Evolutionary conservation across 2,113 vertebrate genomes (phyloP), one percentile per base, ranked within the genome.

Genomic region (Macroglossus sobrinus): DNA sequence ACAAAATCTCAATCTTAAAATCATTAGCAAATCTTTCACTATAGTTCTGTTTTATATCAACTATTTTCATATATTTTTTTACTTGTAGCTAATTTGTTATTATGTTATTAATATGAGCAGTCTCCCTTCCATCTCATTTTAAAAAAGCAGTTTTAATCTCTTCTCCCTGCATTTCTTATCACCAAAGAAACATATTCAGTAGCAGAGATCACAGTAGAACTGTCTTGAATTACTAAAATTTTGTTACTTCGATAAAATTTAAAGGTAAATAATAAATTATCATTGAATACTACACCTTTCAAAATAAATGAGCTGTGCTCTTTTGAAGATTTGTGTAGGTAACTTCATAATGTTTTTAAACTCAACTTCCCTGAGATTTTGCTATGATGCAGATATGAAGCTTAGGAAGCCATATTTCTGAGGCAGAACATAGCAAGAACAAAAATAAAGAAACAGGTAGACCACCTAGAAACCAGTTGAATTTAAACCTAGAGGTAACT

Each of bases 221-320:
- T 96, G 64, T 88, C 75, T 81, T 55, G 74, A 91, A 95, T 97
- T 96, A 94, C 95, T 95, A 91, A 98, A 93, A 97, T 96, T 92
- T 97, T 80, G 93, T 95, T 95, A 84, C 66, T 95, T 96, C 72
- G 45, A 78, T 96, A 97, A 95, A 96, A 90, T 96, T 96, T 94
- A 78, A 12, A 96, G 64, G 72, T 68, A 95, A 76, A 55, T 93
- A 76, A 95, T 97, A 63, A 93, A 92, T 96, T 90, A 93, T 78
- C 64, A 50, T 26, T 55, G 22, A 84, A 61, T 57, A 80, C 47
- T 86, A 79, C 11, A 68, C 19, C 71, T 97, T 94, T 89, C 76
- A 96, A 92, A 93, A 93, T 38, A 74, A 80, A 96, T 96, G 66
- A 84, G 45, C 72, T 81, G 81, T 66, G 47, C 45, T 91, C 7